Percentiles rank a stretch among this genome's conserved stretches.
phyloP scores from a whole-genome alignment of 1,140 invertebrate species.

The Panagrolaimus sp. region DNA sequence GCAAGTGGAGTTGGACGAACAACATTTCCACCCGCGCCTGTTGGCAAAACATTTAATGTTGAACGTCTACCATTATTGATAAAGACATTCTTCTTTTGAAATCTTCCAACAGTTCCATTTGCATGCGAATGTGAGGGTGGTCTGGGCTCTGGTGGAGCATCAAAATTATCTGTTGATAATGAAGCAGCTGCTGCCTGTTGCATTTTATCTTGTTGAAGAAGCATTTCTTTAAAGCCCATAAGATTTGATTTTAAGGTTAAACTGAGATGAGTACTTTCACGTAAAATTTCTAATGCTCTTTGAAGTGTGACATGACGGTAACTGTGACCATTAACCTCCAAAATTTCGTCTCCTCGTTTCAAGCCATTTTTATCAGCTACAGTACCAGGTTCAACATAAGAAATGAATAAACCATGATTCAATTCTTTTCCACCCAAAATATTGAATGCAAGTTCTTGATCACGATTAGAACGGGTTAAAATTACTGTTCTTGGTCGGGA shows the following conservation, averaged over 20 bases:
- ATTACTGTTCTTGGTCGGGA: slow-evolving; percentile 83
- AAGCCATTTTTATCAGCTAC: slow-evolving; percentile 92
- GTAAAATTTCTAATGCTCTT: slow-evolving; percentile 82
- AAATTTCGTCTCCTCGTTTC: slow-evolving; percentile 89
- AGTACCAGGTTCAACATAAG: slow-evolving; percentile 81
- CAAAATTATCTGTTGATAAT: neutral
- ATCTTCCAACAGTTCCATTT: slow-evolving; percentile 32
- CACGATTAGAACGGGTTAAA: slow-evolving; percentile 78
- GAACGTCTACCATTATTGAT: slow-evolving; percentile 21
- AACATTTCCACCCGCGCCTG: neutral
- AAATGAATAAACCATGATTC: slow-evolving; percentile 85
- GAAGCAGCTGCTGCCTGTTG: neutral
- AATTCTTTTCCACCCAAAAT: slow-evolving; percentile 75
- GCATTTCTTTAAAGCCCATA: slow-evolving; percentile 63
- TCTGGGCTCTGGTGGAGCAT: neutral
- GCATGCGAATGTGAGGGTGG: neutral
- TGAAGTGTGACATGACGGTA: slow-evolving; percentile 84
- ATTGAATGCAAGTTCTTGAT: slow-evolving; percentile 85
- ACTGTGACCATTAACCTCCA: slow-evolving; percentile 93
- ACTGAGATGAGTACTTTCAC: slow-evolving; percentile 85
- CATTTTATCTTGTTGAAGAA: slow-evolving; percentile 23
- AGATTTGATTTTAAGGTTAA: slow-evolving; percentile 96
- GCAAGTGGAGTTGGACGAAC: neutral
- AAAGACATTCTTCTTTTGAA: slow-evolving; percentile 39
- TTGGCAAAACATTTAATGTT: slow-evolving; percentile 23